Evolutionary conservation across 1,140 invertebrate species (phyloP).

Genomic region (Trichomalopsis sarcophagae): DNA sequence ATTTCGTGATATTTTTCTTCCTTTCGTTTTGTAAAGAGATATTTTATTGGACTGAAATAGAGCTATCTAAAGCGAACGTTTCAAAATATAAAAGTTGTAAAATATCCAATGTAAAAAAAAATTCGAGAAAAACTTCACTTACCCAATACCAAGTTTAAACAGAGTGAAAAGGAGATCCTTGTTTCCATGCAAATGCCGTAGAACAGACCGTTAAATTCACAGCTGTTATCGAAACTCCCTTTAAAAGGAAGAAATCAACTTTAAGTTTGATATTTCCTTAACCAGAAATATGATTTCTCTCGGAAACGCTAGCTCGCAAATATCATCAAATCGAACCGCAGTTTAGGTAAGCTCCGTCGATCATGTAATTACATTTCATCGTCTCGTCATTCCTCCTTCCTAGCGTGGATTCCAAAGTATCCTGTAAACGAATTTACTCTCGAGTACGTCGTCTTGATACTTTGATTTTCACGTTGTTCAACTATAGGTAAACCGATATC

Average conservation of each 20-base stretch:
- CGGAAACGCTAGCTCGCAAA: neutral
- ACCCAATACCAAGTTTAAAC: too few relatives aligned
- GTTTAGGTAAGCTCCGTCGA: conserved; percentile 23
- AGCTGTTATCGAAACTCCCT: neutral
- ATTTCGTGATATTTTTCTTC: too few relatives aligned
- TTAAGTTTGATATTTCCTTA: neutral
- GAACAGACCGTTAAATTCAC: neutral
- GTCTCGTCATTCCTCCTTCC: neutral
- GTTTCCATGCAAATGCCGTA: neutral
- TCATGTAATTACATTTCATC: conserved; percentile 23
- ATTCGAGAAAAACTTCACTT: too few relatives aligned
- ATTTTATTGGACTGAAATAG: too few relatives aligned
- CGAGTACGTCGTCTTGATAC: neutral
- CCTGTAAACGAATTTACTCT: conserved; percentile 2
- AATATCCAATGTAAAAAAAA: too few relatives aligned
- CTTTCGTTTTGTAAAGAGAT: too few relatives aligned
- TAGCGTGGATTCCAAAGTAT: neutral
- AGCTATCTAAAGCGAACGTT: too few relatives aligned
- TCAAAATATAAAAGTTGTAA: too few relatives aligned
- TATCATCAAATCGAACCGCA: neutral
- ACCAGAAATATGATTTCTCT: conserved; percentile 21
- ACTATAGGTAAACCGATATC: neutral
- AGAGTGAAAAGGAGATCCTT: too few relatives aligned
- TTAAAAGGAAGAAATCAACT: neutral
- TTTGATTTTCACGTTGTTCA: neutral